Percentiles rank a stretch among this genome's conserved stretches.
Conservation (phyloP, 2,888 invertebrate genomes). For the Sturmia bella region DNA sequence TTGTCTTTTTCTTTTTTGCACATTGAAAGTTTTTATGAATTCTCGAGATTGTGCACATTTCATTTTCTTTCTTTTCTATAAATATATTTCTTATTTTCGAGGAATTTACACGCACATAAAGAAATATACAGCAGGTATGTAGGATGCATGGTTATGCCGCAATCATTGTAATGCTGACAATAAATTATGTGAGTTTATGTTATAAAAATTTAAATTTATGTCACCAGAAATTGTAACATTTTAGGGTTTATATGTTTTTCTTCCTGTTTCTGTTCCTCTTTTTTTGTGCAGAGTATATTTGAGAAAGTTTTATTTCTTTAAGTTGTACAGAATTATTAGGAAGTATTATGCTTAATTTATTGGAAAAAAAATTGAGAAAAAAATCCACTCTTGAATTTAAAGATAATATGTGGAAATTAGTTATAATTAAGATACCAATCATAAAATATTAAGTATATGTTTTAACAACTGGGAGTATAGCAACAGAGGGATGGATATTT, state of each 20-base stretch:
- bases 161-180: conserved; percentile 54
- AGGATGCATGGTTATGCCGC: not conserved
- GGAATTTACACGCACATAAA: not conserved
- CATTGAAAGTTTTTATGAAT: conserved; percentile 15
- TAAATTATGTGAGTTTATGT: conserved; percentile 66
- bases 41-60: conserved; percentile 11
- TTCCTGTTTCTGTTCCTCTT: no score
- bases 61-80: conserved; percentile 7
- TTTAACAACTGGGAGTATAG: no score
- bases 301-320: no score
- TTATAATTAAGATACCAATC: no score
- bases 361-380: no score
- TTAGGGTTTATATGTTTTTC: not conserved
- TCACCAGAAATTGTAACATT: conserved; percentile 58
- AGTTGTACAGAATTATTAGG: no score
- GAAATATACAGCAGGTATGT: not conserved
- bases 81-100: conserved; percentile 7
- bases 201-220: conserved; percentile 66
- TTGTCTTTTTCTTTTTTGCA: not conserved
- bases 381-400: no score
- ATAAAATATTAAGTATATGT: no score
- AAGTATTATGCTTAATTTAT: no score
- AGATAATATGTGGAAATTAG: no score
- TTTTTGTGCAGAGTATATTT: no score
- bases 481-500: no score